Conservation (phyloP, 2,797 vertebrate species). For the Poecilia picta region DNA sequence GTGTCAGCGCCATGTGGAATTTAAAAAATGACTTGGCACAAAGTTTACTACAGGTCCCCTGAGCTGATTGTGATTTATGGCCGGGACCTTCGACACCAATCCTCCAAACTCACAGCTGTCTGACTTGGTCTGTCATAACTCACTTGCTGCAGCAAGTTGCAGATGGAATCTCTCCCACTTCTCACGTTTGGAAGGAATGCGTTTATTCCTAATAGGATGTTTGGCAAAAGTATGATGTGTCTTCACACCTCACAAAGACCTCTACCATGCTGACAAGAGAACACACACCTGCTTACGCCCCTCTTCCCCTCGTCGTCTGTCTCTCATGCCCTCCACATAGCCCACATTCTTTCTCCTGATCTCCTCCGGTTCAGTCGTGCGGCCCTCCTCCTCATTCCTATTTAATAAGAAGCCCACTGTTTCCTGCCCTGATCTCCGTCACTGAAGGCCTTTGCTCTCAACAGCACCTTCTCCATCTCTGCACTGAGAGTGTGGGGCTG, state of each 20-base stretch:
- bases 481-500: constrained; percentile 4
- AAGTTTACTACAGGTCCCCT: constrained; percentile 31
- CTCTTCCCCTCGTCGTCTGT: constrained; percentile 33
- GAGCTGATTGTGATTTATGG: constrained; percentile 56
- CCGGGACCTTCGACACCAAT: constrained; percentile 20
- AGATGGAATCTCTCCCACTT: constrained; percentile 20
- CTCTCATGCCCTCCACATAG: constrained; percentile 65
- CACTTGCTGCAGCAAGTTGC: constrained; percentile 17
- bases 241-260: constrained; percentile 33
- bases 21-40: constrained; percentile 30
- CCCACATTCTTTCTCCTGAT: constrained; percentile 77
- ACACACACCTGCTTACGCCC: constrained; percentile 67
- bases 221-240: neutral
- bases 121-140: constrained; percentile 31
- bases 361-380: constrained; percentile 68
- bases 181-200: constrained; percentile 10
- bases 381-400: constrained; percentile 39
- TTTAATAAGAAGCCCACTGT: constrained; percentile 75
- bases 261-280: constrained; percentile 31
- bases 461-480: constrained; percentile 63
- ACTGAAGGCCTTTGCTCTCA: constrained; percentile 24
- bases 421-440: constrained; percentile 64
- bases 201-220: neutral
- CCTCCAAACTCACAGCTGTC: constrained; percentile 48
- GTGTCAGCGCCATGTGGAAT: constrained; percentile 46